These are phyloP conservation scores for Ginglymostoma cirratum DNA, from an alignment of 2,113 vertebrate genomes.

Conservation along the genomic window DNA sequence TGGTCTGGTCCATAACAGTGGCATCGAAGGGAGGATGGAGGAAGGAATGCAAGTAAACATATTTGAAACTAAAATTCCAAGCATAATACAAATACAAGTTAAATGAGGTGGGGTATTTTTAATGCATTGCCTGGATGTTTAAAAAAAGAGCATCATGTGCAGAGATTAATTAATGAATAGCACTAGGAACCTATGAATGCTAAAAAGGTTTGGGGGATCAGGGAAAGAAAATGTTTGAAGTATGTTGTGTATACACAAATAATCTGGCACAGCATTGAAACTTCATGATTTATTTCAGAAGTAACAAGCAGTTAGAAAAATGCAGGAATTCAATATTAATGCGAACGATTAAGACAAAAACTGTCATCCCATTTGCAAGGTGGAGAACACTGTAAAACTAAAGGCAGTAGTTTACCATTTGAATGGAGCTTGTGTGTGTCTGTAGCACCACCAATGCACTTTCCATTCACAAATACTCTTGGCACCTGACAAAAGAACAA, in stretches of 20 bases:
- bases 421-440: constrained; percentile 76
- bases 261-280: background rate
- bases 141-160: background rate
- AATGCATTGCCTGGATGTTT: background rate
- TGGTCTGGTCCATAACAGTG: too few relatives aligned
- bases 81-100: background rate
- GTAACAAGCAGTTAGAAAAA: background rate
- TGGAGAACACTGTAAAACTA: constrained; percentile 70
- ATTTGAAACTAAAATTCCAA: background rate
- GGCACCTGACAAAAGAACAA: constrained; percentile 65
- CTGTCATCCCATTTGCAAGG: background rate
- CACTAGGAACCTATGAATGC: too few relatives aligned
- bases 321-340: background rate
- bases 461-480: constrained; percentile 86
- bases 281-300: constrained; percentile 19
- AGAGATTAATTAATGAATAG: background rate
- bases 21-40: background rate
- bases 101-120: background rate
- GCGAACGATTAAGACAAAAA: background rate
- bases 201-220: background rate
- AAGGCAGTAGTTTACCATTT: constrained; percentile 74
- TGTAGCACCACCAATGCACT: constrained; percentile 80
- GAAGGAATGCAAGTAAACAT: background rate
- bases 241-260: background rate
- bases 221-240: background rate